Evolutionary conservation across 2,113 vertebrate species (phyloP).

Genomic region (Tragelaphus strepsiceros): DNA sequence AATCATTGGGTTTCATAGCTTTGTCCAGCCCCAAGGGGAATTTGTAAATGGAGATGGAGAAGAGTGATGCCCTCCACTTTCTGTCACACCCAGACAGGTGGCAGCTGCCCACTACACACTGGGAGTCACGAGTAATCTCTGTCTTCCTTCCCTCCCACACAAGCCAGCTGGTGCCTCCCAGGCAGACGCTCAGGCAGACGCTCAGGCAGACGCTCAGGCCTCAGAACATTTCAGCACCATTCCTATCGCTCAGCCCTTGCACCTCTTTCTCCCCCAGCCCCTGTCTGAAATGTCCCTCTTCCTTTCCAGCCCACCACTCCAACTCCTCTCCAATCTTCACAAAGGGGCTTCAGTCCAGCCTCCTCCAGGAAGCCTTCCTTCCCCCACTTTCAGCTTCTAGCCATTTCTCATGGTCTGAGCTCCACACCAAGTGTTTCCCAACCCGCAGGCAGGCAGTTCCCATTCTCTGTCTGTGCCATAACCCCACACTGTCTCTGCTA

Average conservation of each 20-base stretch:
- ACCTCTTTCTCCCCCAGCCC: rapidly evolving
- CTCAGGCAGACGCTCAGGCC: background rate
- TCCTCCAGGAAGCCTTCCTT: background rate
- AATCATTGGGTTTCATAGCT: background rate
- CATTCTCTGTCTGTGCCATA: background rate
- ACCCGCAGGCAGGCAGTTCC: rapidly evolving
- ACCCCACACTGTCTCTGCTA: rapidly evolving
- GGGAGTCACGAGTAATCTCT: background rate
- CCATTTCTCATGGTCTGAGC: background rate
- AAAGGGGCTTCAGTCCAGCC: background rate
- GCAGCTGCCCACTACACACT: background rate
- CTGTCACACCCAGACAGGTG: background rate
- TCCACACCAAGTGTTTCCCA: background rate
- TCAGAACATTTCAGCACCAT: background rate
- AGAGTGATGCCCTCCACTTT: too few relatives aligned
- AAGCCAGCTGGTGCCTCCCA: rapidly evolving
- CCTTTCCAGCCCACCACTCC: background rate
- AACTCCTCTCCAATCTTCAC: background rate
- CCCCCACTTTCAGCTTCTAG: background rate
- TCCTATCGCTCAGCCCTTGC: background rate
- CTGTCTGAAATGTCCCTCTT: rapidly evolving
- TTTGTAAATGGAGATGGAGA: background rate
- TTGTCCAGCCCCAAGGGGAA: background rate
- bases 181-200: background rate
- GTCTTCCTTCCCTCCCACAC: background rate